These are phyloP conservation scores for Rhagologus leucostigma DNA, from an alignment of 2,113 vertebrate species.

Conservation along the genomic window DNA sequence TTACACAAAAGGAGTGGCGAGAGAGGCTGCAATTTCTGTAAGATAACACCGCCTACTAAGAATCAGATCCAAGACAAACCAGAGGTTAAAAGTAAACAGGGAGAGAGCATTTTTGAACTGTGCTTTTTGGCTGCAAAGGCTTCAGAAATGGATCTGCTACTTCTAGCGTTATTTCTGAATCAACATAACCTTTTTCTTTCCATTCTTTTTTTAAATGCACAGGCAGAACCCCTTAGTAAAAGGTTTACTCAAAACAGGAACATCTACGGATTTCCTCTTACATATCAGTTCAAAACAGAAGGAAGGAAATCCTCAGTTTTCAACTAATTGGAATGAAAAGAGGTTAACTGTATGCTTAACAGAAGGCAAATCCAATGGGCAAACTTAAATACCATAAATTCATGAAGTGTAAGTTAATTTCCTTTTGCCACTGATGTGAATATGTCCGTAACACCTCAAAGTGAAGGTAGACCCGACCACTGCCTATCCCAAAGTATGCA, in stretches of 20 bases:
- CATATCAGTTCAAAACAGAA: conserved; percentile 79
- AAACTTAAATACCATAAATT: conserved; percentile 13
- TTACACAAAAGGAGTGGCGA: not conserved
- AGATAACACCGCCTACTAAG: conserved; percentile 50
- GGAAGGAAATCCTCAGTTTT: conserved; percentile 79
- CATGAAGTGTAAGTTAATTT: not conserved
- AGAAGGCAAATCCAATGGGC: conserved; percentile 26
- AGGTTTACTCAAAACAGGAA: conserved; percentile 81
- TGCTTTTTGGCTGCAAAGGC: conserved; percentile 16
- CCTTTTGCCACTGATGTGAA: not conserved
- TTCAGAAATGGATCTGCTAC: not conserved
- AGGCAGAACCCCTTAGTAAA: conserved; percentile 28
- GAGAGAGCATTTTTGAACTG: conserved; percentile 9
- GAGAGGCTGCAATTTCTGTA: conserved; percentile 37
- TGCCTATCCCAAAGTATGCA: not conserved
- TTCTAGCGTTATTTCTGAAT: not conserved
- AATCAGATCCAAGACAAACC: conserved; percentile 64
- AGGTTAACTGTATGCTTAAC: conserved; percentile 50
- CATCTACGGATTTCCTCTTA: conserved; percentile 82
- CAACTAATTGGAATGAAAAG: conserved; percentile 57
- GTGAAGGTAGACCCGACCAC: not conserved
- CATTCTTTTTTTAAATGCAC: conserved; percentile 41
- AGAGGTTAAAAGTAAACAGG: conserved; percentile 54
- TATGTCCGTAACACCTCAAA: not conserved
- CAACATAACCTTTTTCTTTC: conserved; percentile 39